Percentiles rank a stretch among this genome's conserved stretches.
phyloP scores from a whole-genome alignment of 2,888 invertebrate genomes.

The Anarsia innoxiella region DNA sequence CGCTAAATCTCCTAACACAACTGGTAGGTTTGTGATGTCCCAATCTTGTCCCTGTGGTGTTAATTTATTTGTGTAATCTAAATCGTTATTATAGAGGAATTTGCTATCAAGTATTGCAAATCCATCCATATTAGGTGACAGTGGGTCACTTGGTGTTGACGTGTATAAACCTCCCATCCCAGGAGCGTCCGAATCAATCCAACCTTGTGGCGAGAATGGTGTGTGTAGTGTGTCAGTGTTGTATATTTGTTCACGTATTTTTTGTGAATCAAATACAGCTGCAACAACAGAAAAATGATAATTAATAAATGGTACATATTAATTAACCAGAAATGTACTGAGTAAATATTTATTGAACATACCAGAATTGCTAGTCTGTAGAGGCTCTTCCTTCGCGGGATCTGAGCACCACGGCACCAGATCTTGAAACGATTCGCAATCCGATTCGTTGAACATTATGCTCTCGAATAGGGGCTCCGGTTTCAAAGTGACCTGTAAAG shows the following conservation, averaged over 20 bases:
- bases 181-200: conserved; percentile 55
- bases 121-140: conserved; percentile 45
- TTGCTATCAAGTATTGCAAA: conserved; percentile 35
- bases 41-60: conserved; percentile 47
- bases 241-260: conserved; percentile 47
- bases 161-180: conserved; percentile 46
- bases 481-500: conserved; percentile 65
- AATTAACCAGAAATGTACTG: too few species aligned
- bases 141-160: conserved; percentile 38
- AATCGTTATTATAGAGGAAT: conserved; percentile 28
- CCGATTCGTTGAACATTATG: conserved; percentile 63
- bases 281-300: background rate
- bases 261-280: conserved; percentile 5
- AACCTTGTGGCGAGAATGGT: conserved; percentile 59
- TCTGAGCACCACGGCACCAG: conserved; percentile 77
- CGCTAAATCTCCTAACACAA: conserved; percentile 54
- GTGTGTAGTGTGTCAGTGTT: conserved; percentile 62
- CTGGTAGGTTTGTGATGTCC: conserved; percentile 55
- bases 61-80: conserved; percentile 28
- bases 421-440: conserved; percentile 83
- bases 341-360: background rate
- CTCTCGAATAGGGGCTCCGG: conserved; percentile 57
- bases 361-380: conserved; percentile 63
- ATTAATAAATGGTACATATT: background rate
- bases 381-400: conserved; percentile 66